These are phyloP conservation scores for Lycodopsis pacificus DNA, from an alignment of 2,797 vertebrate genomes.

Conservation along the genomic window DNA sequence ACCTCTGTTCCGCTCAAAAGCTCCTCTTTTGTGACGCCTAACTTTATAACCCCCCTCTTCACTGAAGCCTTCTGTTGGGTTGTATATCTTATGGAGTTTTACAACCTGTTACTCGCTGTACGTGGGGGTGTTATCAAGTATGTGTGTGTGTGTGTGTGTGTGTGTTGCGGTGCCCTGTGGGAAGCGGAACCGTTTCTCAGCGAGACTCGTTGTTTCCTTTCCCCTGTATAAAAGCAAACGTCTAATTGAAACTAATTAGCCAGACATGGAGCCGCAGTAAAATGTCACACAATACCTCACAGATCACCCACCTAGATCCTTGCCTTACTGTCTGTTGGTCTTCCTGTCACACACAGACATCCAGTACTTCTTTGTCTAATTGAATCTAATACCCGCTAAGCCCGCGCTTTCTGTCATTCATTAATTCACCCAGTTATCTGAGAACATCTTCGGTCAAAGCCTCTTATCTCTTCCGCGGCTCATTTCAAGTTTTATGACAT, in stretches of 20 bases:
- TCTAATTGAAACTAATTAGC: slow-evolving; percentile 80
- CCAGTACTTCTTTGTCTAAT: slow-evolving; percentile 47
- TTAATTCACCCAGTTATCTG: slow-evolving; percentile 47
- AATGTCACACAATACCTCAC: slow-evolving; percentile 64
- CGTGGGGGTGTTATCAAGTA: slow-evolving; percentile 47
- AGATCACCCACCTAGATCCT: slow-evolving; percentile 63
- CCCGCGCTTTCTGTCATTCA: slow-evolving; percentile 25
- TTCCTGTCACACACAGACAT: slow-evolving; percentile 30
- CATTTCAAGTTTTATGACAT: slow-evolving; percentile 63
- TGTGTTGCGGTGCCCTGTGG: slow-evolving; percentile 46
- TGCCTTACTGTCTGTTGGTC: slow-evolving; percentile 3
- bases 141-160: slow-evolving; percentile 52
- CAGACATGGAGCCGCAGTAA: slow-evolving; percentile 68
- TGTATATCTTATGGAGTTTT: slow-evolving; percentile 79
- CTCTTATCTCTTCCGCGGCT: slow-evolving; percentile 42
- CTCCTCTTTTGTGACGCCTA: slow-evolving; percentile 69
- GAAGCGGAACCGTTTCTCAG: slow-evolving; percentile 61
- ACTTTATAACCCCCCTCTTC: slow-evolving; percentile 69
- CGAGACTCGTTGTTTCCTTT: slow-evolving; percentile 63
- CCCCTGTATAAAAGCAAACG: slow-evolving; percentile 61
- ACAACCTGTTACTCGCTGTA: slow-evolving; percentile 65
- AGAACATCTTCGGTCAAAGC: slow-evolving; percentile 35
- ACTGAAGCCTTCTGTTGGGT: slow-evolving; percentile 71
- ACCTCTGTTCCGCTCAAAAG: slow-evolving; percentile 66
- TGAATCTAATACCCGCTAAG: slow-evolving; percentile 35